A percentile compares a stretch with the other conserved stretches of the same genome.
Evolutionary conservation across 2,113 vertebrate species (phyloP).

Genomic region (Psophia crepitans): DNA sequence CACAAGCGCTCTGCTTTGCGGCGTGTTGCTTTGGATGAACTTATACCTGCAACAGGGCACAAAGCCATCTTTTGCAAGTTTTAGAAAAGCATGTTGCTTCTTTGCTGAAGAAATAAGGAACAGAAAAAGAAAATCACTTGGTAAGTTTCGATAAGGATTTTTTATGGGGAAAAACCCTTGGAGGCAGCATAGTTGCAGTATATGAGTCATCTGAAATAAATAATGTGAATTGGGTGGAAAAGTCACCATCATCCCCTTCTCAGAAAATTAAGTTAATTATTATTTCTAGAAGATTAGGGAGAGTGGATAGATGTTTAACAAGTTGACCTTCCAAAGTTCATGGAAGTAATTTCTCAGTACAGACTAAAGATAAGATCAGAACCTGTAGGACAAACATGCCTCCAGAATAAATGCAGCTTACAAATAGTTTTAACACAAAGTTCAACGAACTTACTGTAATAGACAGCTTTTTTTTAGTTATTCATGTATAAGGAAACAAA

Average conservation of each 20-base stretch:
- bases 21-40: background rate
- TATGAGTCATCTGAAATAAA: slow-evolving; percentile 8
- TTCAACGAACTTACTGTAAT: background rate
- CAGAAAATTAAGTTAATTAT: slow-evolving; percentile 63
- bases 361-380: slow-evolving; percentile 53
- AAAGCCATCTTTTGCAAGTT: background rate
- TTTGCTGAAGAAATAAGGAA: background rate
- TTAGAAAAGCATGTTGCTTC: background rate
- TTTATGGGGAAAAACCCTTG: background rate
- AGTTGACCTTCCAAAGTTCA: slow-evolving; percentile 60
- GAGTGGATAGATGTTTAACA: slow-evolving; percentile 63
- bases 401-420: background rate
- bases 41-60: background rate
- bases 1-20: fast-evolving
- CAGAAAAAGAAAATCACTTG: background rate
- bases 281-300: slow-evolving; percentile 44
- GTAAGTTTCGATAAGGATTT: background rate
- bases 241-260: background rate
- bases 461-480: background rate
- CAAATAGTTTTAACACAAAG: background rate
- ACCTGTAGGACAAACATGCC: background rate
- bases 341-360: slow-evolving; percentile 25
- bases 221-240: background rate
- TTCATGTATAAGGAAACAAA: background rate
- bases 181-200: background rate